Evolutionary conservation across 1,140 invertebrate genomes (phyloP), one percentile per base, ranked within the genome.

Genomic region (Lucilia cuprina): DNA sequence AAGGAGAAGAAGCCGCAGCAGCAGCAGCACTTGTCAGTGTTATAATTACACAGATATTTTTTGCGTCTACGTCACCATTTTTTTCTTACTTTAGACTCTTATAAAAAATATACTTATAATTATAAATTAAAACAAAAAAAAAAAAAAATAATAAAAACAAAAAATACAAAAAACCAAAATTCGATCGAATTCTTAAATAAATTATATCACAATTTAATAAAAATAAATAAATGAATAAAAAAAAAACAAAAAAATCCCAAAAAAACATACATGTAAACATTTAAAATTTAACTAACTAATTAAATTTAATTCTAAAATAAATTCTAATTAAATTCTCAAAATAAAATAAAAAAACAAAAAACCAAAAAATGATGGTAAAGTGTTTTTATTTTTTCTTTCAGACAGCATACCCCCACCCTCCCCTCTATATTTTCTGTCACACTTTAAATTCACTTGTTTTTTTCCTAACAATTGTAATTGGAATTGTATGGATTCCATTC

Each of bases 221-320:
- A 80, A 80, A 49, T 50, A 80, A 80, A 80, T 80, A 80, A 80
- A 80, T 80, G 77, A 80, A 80, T 80, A 80, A 30, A 30, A 49
- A 80, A 19, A 50, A 9, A 80, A 80, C 34, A 80, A 80, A 49
- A 80, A 80, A 47, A 47, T 49, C 77, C 77, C 77, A 49, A 80
- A 80, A 80, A 80, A 80, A 80, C 47, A 80, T 80, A 80, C 77
- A 80, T 80, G 77, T 80, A 80, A 80, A 80, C 77, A 80, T 80
- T 80, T 80, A 80, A 80, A 80, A 80, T 80, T 80, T 80, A 80
- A 80, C 77, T 80, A 80, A 80, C 77, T 80, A 80, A 80, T 80
- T 80, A 80, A 80, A 80, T 80, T 80, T 80, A 80, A 80, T 80
- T 80, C 77, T 80, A 80, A 80, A 80, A 80, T 80, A 80, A 80